A percentile compares a stretch with the other conserved stretches of the same genome.
Evolutionary conservation across 2,113 vertebrate species (phyloP).

Genomic region (Mugil cephalus): DNA sequence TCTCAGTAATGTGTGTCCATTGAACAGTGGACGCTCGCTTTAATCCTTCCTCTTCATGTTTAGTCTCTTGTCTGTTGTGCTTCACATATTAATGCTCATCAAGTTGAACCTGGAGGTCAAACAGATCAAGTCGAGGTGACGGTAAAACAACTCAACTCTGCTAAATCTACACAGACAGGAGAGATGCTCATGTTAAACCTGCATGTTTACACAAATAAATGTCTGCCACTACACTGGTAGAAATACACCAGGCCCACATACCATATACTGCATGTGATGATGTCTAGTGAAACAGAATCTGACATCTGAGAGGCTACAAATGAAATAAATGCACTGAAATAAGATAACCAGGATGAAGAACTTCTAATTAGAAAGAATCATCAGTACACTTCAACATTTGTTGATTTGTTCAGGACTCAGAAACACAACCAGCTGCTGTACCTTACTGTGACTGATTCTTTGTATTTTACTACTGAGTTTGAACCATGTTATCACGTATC

Average conservation of each 20-base stretch:
- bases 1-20: neutral
- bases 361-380: no score
- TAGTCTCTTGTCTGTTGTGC: neutral
- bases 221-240: neutral
- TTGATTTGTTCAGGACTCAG: no score
- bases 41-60: neutral
- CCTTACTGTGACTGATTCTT: no score
- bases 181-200: neutral
- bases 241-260: neutral
- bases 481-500: no score
- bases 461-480: no score
- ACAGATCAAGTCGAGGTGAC: neutral
- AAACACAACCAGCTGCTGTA: no score
- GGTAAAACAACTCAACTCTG: neutral
- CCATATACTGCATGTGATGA: no score
- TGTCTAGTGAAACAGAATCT: no score
- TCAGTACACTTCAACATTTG: no score
- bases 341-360: no score
- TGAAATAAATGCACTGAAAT: no score
- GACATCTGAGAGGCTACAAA: no score
- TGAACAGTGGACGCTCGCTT: neutral
- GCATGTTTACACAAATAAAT: neutral
- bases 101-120: neutral
- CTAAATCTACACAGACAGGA: neutral
- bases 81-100: neutral